Evolutionary conservation across 2,113 vertebrate genomes (phyloP).

Genomic region (Scomber scombrus): DNA sequence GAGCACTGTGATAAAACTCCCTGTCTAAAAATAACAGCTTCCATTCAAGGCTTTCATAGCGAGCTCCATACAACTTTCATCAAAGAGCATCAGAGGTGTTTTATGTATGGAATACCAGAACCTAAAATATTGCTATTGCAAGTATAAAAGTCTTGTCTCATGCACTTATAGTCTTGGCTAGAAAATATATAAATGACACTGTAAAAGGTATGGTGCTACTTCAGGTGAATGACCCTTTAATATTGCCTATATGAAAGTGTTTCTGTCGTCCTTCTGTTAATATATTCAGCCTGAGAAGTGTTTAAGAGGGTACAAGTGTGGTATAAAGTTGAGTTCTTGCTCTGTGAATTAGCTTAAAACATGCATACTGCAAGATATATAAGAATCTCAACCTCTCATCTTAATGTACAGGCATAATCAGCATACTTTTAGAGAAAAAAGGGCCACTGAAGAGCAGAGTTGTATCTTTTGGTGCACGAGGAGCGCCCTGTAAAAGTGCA

Average conservation of each 20-base stretch:
- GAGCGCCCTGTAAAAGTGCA: too few species aligned
- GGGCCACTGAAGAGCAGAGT: too few species aligned
- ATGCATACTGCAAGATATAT: too few species aligned
- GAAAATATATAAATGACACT: neutral
- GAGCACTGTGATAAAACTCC: slow-evolving; percentile 1
- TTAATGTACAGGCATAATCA: too few species aligned
- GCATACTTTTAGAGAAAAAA: too few species aligned
- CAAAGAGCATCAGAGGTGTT: slow-evolving; percentile 33
- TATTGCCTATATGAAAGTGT: neutral
- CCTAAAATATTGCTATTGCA: neutral
- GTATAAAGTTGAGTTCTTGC: neutral
- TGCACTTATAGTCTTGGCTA: neutral
- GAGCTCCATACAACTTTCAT: slow-evolving; percentile 23
- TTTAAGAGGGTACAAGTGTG: neutral
- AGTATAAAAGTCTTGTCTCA: neutral
- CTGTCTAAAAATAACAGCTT: slow-evolving; percentile 9
- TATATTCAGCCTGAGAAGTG: slow-evolving; percentile 7
- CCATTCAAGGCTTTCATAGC: slow-evolving; percentile 7
- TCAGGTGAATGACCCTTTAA: slow-evolving; percentile 4
- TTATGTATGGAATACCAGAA: slow-evolving; percentile 15
- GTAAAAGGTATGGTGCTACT: neutral
- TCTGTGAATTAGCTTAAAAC: slow-evolving; percentile 10
- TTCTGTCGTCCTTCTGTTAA: slow-evolving; percentile 6
- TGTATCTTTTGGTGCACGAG: too few species aligned
- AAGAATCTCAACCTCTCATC: too few species aligned